Evolutionary conservation across 2,113 vertebrate species (phyloP).

Genomic region (Elephantulus edwardii): DNA sequence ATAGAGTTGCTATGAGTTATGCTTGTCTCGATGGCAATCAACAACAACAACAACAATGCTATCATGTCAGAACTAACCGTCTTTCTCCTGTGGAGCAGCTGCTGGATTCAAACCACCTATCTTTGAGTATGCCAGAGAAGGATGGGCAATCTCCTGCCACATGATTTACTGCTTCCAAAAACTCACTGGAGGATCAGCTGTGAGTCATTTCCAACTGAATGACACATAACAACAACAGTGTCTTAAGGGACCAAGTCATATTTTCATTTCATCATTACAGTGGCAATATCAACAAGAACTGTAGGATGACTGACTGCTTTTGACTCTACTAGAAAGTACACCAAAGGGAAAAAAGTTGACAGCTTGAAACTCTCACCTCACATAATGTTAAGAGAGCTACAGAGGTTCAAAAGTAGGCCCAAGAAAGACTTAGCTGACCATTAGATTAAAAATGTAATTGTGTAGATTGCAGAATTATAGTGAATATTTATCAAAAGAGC

Average conservation of each 20-base stretch:
- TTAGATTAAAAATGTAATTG: constrained; percentile 32
- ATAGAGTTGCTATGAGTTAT: too few relatives aligned
- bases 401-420: background rate
- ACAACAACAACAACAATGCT: too few relatives aligned
- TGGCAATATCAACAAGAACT: constrained; percentile 12
- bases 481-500: constrained; percentile 31
- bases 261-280: background rate
- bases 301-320: background rate
- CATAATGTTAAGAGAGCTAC: background rate
- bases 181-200: too few relatives aligned
- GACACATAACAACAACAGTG: too few relatives aligned
- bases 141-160: too few relatives aligned
- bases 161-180: too few relatives aligned
- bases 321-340: background rate
- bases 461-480: background rate
- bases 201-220: too few relatives aligned
- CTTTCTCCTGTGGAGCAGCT: too few relatives aligned
- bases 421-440: background rate
- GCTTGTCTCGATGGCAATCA: too few relatives aligned
- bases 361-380: background rate
- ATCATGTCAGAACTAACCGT: too few relatives aligned
- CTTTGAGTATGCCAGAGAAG: too few relatives aligned
- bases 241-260: background rate
- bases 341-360: background rate
- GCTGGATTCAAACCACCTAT: too few relatives aligned